phyloP scores from a whole-genome alignment of 1,140 invertebrate genomes.

The Homalodisca vitripennis region DNA sequence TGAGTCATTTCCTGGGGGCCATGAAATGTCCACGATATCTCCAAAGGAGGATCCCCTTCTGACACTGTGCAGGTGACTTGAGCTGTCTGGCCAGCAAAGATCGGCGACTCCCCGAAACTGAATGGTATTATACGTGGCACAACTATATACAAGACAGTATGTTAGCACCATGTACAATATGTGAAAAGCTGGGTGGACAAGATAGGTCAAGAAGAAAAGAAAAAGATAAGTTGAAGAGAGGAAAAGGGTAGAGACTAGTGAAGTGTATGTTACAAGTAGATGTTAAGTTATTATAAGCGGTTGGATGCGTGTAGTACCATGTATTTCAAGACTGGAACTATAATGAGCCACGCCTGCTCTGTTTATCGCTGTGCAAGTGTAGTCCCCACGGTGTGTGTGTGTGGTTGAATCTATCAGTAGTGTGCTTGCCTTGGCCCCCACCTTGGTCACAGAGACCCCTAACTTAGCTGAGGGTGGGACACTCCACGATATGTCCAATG shows the following conservation, averaged over 20 bases:
- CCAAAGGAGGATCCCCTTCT: conserved; percentile 48
- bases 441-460: conserved; percentile 39
- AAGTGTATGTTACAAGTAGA: background rate
- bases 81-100: conserved; percentile 52
- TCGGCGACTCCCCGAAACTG: conserved; percentile 56
- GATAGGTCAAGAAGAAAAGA: background rate
- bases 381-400: conserved; percentile 61
- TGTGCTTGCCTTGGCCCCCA: conserved; percentile 44
- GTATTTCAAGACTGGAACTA: conserved; percentile 63
- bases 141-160: conserved; percentile 49
- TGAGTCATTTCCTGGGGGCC: conserved; percentile 38
- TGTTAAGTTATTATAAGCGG: background rate
- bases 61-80: conserved; percentile 45
- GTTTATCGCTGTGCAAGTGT: conserved; percentile 73
- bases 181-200: conserved; percentile 3
- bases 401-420: conserved; percentile 69
- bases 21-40: conserved; percentile 46
- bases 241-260: background rate
- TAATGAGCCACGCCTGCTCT: conserved; percentile 67
- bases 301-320: conserved; percentile 52
- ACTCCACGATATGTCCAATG: conserved; percentile 45
- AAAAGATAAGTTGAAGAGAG: background rate
- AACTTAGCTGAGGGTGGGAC: background rate
- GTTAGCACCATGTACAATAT: conserved; percentile 4
- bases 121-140: conserved; percentile 67